Evolutionary conservation across 1,140 invertebrate species (phyloP), one percentile per base, ranked within the genome.

Genomic region (Eueides isabella): DNA sequence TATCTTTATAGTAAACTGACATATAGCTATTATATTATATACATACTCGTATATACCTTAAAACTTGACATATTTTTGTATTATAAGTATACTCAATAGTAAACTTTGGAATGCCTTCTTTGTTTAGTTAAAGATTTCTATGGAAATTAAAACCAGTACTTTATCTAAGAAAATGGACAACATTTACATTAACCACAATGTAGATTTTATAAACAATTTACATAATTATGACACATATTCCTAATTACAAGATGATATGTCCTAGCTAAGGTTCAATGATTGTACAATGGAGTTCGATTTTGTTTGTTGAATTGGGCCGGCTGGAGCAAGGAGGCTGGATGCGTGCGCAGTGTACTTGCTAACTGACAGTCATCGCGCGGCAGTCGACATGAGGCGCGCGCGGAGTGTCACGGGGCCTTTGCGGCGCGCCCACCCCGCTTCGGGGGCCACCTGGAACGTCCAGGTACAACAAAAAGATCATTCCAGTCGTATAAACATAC

Each of bases 401-500:
- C 92, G 94, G 80, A 94, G 93, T 79, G 87, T 95, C 78, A 94
- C 94, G 33, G 94, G 94, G 83, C 93, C 93, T 23, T 87, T 96
- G 74, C 92, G 95, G 67, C 91, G 95, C 31, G 95, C 95, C 41
- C 95, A 95, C 93, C 95, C 95, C 55, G 95, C 95, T 66, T 96
- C 95, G 29, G 95, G 95, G 48, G 95, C 95, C 82, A 95, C 95
- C 84, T 96, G 95, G 95, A 96, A 96, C 78, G 95, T 96, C 74
- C 95, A 96, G 92, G 95, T 96, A 88, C 71, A 74, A 55, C 28
- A 19, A 38, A 14, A 75, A 62, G n/a, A n/a, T n/a, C n/a, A 9
- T 26, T 55, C 2, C 48, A 23, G 16, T 55, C 48, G 26, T 26
- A 70, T 11, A 73, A 28, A 61, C 29, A 64, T 55, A 55, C 4